Conservation (phyloP, 2,888 invertebrate species). For the Mythimna pallens region DNA sequence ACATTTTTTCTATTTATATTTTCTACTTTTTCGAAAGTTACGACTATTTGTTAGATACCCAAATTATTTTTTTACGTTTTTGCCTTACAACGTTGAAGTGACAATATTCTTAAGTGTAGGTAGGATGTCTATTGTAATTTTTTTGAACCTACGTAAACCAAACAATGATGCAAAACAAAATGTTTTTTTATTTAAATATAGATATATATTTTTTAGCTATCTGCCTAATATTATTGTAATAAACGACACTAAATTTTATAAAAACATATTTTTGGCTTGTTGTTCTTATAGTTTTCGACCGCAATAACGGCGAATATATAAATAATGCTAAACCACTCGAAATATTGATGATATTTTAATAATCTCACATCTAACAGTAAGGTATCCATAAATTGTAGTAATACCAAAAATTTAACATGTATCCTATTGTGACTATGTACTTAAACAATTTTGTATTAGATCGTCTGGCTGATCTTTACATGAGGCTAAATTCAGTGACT, state of each 20-base stretch:
- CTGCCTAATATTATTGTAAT: not conserved
- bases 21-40: not conserved
- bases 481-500: constrained; percentile 25
- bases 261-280: constrained; percentile 12
- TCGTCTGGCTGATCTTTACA: constrained; percentile 8
- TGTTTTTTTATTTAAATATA: not conserved
- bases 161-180: no score
- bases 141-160: not conserved
- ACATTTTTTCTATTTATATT: not conserved
- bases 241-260: not conserved
- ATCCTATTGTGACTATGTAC: constrained; percentile 51
- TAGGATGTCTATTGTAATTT: not conserved
- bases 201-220: not conserved
- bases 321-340: constrained; percentile 24
- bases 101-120: not conserved
- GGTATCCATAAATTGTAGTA: constrained; percentile 33
- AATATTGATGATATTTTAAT: constrained; percentile 54
- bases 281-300: constrained; percentile 6
- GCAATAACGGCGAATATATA: not conserved
- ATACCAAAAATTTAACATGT: constrained; percentile 44
- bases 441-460: constrained; percentile 52
- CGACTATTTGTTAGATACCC: not conserved
- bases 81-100: not conserved
- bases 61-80: not conserved
- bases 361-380: constrained; percentile 55